Base-by-base conservation (phyloP, 2,888 invertebrate genomes). In the Melikaiella ostensackeni region DNA sequence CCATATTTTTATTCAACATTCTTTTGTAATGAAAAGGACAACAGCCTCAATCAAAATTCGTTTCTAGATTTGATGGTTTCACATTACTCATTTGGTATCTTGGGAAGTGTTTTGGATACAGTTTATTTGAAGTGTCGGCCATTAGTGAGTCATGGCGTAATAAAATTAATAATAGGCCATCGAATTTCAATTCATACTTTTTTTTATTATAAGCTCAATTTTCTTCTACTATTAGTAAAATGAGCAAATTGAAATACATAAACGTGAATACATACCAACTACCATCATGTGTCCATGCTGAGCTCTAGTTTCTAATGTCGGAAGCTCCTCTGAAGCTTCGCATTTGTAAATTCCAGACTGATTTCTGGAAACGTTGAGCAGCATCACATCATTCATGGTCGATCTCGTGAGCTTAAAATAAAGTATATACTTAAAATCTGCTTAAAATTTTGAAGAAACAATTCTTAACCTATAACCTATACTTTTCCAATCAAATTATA, bases 321-420 rank as follows among this genome's bases (percentile, higher is more conserved):
- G 95, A 1, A 94, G 94, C 85, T 95, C 96, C 0, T 95, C 95
- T 0, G 95, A 95, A 75, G 96, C 95, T 88, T 95, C 95, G 89
- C 96, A 96, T 91, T 94, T 95, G 92, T 95, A 96, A 82, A 92
- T 91, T 3, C 95, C 96, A 78, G 95, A 94, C 82, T 95, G 93
- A 19, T 94, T 93, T 64, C 94, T 93, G 86, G 94, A 94, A 86
- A 95, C 93, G 86, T 95, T 94, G 84, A 94, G 93, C 84, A 96
- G 92, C 30, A 95, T 94, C 81, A 96, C 95, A 88, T 94, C 94
- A 86, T 94, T 93, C 84, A 93, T 93, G 88, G 95, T 95, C 19
- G 95, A 96, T 85, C 93, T 93, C 5, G 93, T 93, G 79, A 95
- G 91, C 95, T 95, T 74, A 80, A 83, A 76, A 79, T 66, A 83